Conservation (phyloP, 2,113 vertebrate species). For the Crotalus viridis region DNA sequence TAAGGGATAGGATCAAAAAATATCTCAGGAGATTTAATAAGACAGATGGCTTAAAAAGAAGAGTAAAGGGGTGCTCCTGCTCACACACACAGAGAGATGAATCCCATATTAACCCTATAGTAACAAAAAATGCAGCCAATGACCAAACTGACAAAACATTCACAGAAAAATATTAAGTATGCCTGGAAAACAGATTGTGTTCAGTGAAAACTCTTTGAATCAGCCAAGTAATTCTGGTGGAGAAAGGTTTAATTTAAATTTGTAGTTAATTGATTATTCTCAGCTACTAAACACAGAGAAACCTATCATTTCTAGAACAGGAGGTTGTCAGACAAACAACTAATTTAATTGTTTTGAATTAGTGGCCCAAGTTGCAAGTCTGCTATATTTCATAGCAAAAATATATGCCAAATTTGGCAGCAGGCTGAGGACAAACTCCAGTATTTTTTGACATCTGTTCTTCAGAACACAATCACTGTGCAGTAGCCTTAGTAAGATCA, state of each 20-base stretch:
- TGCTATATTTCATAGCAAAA: background rate
- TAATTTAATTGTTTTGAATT: background rate
- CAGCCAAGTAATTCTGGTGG: background rate
- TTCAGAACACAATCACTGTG: background rate
- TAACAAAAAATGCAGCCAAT: background rate
- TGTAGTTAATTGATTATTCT: background rate
- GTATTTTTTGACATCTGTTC: background rate
- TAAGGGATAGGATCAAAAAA: background rate
- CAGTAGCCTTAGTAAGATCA: background rate
- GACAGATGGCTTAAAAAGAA: background rate
- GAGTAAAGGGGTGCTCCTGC: background rate
- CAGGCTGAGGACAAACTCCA: background rate
- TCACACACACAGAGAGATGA: background rate
- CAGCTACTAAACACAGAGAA: background rate
- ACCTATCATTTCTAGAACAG: background rate
- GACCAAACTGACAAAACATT: background rate
- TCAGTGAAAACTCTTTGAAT: background rate
- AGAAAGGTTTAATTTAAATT: slow-evolving; percentile 3
- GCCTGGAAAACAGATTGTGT: background rate
- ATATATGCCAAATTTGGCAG: background rate
- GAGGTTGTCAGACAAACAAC: background rate
- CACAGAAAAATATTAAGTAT: background rate
- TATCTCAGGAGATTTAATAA: background rate
- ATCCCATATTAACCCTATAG: background rate
- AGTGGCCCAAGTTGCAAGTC: background rate